A percentile compares a stretch with the other conserved stretches of the same genome.
phyloP scores from a whole-genome alignment of 2,797 vertebrate species.

The Strix occidentalis region DNA sequence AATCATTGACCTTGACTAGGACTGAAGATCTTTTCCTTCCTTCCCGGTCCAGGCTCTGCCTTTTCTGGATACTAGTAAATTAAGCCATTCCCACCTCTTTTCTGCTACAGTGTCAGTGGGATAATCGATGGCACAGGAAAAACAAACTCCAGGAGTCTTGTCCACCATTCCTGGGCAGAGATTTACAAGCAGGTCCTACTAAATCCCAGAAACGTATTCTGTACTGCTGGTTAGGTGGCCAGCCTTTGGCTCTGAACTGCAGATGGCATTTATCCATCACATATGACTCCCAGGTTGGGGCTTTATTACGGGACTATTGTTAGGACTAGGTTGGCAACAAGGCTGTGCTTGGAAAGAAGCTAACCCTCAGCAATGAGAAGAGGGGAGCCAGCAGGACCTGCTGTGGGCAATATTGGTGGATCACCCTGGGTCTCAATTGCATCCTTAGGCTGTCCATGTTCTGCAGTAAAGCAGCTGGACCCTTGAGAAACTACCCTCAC shows the following conservation, averaged over 20 bases:
- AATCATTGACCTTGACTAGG: background rate
- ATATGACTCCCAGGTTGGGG: background rate
- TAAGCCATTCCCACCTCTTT: background rate
- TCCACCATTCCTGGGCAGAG: background rate
- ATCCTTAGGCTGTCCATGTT: background rate
- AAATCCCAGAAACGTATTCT: background rate
- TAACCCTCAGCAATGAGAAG: background rate
- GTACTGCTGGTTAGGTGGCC: background rate
- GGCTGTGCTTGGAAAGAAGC: background rate
- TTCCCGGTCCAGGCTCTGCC: background rate
- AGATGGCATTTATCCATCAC: background rate
- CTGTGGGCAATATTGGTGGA: background rate
- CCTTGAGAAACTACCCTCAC: background rate
- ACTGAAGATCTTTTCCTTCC: background rate
- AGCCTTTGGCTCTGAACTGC: background rate
- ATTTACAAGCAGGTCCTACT: background rate
- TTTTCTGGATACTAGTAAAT: background rate
- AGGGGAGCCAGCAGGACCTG: background rate
- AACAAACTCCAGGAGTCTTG: background rate
- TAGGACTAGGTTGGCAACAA: background rate
- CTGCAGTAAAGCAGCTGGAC: background rate
- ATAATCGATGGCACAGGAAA: background rate
- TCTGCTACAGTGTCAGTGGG: accelerated
- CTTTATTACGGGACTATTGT: background rate
- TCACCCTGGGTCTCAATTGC: background rate